A percentile compares a stretch with the other conserved stretches of the same genome.
Conservation (phyloP, 2,797 vertebrate genomes). For the Glossophaga mutica region DNA sequence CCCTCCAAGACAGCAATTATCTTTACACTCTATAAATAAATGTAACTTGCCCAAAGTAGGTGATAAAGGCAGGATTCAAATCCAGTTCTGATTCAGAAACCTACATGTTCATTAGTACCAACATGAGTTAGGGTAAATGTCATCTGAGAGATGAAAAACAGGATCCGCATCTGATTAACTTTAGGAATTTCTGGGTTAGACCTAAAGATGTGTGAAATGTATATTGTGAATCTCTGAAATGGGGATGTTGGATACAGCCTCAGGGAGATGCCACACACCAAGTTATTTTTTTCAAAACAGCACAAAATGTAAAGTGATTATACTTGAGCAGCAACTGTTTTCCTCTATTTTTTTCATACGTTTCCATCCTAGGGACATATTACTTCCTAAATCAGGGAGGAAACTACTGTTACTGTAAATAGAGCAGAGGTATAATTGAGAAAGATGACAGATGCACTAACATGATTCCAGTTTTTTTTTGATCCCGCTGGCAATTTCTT, state of each 20-base stretch:
- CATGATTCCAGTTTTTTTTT: conserved; percentile 99
- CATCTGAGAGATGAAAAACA: not conserved
- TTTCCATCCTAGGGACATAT: not conserved
- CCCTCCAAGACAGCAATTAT: not conserved
- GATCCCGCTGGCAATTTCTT: conserved; percentile 98
- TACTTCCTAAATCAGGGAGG: not conserved
- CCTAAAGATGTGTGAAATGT: not conserved
- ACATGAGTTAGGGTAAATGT: not conserved
- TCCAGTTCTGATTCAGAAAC: not conserved
- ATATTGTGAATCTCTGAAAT: not conserved
- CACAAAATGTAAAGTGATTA: not conserved
- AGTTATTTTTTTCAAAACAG: not conserved
- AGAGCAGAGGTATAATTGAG: not conserved
- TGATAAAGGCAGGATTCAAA: not conserved
- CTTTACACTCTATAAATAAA: not conserved
- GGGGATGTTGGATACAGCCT: not conserved
- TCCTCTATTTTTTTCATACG: conserved; percentile 15
- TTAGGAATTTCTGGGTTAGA: not conserved
- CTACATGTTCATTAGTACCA: not conserved
- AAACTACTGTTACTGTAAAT: not conserved
- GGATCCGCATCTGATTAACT: not conserved
- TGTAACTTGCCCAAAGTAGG: not conserved
- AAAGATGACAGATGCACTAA: conserved; percentile 77
- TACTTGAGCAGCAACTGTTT: not conserved
- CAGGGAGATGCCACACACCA: not conserved